Percentiles rank a stretch among this genome's conserved stretches.
Evolutionary conservation across 1,140 invertebrate genomes (phyloP).

Genomic region (Halictus rubicundus): DNA sequence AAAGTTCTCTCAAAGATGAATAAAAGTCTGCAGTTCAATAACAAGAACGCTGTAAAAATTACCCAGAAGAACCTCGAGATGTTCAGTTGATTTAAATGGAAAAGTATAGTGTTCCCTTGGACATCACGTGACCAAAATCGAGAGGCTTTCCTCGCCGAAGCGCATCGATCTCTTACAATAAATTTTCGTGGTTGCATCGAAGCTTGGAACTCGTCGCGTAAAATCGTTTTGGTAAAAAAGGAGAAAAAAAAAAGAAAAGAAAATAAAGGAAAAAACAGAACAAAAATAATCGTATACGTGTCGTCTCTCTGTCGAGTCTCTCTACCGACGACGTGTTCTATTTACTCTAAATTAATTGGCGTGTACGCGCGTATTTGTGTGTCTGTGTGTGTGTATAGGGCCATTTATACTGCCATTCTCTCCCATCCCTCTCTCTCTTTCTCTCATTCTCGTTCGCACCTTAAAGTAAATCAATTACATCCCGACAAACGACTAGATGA

Average conservation of each 20-base stretch:
- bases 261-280: neutral
- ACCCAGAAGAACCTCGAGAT: too few relatives aligned
- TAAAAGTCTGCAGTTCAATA: too few relatives aligned
- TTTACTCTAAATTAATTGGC: slow-evolving; percentile 27
- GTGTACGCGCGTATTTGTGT: too few relatives aligned
- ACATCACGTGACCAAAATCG: neutral
- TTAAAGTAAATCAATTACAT: slow-evolving; percentile 55
- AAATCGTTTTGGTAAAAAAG: neutral
- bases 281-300: neutral
- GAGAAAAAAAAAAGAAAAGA: too few relatives aligned
- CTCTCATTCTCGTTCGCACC: slow-evolving; percentile 38
- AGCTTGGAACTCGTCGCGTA: neutral
- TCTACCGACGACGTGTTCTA: slow-evolving; percentile 33
- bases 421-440: too few relatives aligned
- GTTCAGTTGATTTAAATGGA: too few relatives aligned
- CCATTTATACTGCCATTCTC: slow-evolving; percentile 4
- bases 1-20: too few relatives aligned
- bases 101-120: too few relatives aligned
- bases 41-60: too few relatives aligned
- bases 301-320: slow-evolving; percentile 17
- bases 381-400: too few relatives aligned
- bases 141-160: neutral
- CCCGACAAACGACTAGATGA: slow-evolving; percentile 77
- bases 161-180: neutral
- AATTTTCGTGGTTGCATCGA: slow-evolving; percentile 11